Base-by-base conservation (phyloP, 2,113 vertebrate species). In the Hylia prasina region DNA sequence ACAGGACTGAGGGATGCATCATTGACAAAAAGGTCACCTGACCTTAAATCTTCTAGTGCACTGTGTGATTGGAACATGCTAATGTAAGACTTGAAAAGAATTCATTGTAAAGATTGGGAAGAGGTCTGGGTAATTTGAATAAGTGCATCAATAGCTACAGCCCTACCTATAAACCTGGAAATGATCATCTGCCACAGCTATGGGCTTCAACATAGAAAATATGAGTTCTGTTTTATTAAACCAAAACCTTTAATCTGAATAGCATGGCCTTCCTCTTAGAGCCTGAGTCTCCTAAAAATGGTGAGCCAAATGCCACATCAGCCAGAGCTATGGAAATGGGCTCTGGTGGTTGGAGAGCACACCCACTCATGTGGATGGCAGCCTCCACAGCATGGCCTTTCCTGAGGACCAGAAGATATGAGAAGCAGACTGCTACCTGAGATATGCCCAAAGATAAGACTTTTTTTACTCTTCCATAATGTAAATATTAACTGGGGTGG, bases 351-450 rank as follows among this genome's bases (percentile, higher is more conserved):
- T 77, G 66, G 30, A 19, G 63, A 64, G 44, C 42, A 79, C 0
- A 21, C 16, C 23, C 22, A 12, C n/a, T 37, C n/a, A 18, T 0
- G 0, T 6, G 24, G 30, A 8, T 14, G 24, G 30, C 6, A 14
- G 5, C 10, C 8, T 57, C 16, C 58, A 48, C 21, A 31, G 31
- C 21, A 54, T 8, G 39, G 25, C 33, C 77, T 75, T 81, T 39
- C 1, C 2, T n/a, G 22, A 66, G 50, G 42, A 83, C 7, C 60
- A 72, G 54, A 19, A 44, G 21, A 11, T 23, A 9, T 23, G 60
- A 64, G 51, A 27, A 86, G 31, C 48, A 73, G 8, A 9, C 28
- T 75, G n/a, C 18, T 61, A 21, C 53, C 33, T n/a, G 28, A 39
- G 56, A 17, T 14, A 16, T 53, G 22, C 11, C 31, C 42, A 7